Base-by-base conservation (phyloP, 2,113 vertebrate species). In the Arizona elegans region DNA sequence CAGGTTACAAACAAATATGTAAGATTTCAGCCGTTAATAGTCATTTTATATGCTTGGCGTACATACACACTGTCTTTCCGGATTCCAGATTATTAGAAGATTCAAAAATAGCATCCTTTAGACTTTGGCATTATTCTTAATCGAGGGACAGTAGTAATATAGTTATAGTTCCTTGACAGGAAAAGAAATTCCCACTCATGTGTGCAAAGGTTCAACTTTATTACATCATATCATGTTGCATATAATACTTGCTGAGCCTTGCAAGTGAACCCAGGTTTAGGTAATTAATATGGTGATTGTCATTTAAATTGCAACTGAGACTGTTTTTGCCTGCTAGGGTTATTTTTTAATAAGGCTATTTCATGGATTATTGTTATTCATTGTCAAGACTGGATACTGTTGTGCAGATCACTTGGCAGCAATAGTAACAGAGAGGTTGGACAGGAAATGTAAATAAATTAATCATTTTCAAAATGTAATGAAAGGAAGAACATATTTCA, bases 391-490 rank as follows among this genome's bases (percentile, higher is more conserved):
- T 86, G 33, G 3, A 29, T 17, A 65, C 6, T 50, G 54, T 62
- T 43, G 53, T n/a, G 50, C 55, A 62, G 17, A 53, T 19, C 19
- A n/a, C 15, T 92, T 29, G 29, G 38, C 17, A 52, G 1, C 50
- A 24, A 56, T 62, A 87, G 29, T 53, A 54, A 81, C 3, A 5
- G 90, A 43, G 81, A 33, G 29, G 43, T 43, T 52, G 43, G 11
- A 52, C 23, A 53, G 43, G 29, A 33, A 90, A 50, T 9, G n/a
- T 10, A 58, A 33, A 29, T 87, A 59, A 59, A 47, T 1, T 0
- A 5, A 9, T 13, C 7, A 21, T 11, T 43, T 29, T 2, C 2
- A 0, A 2, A 0, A 21, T 11, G 62, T 50, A 23, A 26, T 0
- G 23, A 26, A 55, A 38, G 33, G 13, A 23, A 11, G 4, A 12